phyloP scores from a whole-genome alignment of 2,797 vertebrate species.

The Oreochromis grahami region DNA sequence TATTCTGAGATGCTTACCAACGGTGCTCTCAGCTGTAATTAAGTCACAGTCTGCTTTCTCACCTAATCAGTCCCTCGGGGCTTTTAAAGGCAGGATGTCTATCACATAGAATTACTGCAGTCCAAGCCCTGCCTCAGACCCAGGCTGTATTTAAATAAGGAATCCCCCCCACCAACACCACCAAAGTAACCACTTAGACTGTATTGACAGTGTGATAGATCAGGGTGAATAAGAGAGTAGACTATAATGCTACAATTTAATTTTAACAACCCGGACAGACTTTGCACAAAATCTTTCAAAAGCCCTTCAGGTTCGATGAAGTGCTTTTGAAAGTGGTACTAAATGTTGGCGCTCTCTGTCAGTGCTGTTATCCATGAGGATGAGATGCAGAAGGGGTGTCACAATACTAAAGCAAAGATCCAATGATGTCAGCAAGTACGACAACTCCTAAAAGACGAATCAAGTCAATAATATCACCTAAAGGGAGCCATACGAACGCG shows the following conservation, averaged over 20 bases:
- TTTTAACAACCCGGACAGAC: background rate
- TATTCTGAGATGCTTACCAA: background rate
- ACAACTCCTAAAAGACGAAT: background rate
- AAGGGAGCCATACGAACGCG: background rate
- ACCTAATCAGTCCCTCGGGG: slow-evolving; percentile 47
- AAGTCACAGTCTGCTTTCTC: slow-evolving; percentile 15
- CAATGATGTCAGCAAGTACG: background rate
- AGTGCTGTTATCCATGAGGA: background rate
- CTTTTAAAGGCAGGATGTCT: slow-evolving; percentile 32
- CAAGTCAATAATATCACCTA: background rate
- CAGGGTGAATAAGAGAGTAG: background rate
- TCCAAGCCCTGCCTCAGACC: background rate
- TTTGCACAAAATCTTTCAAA: background rate
- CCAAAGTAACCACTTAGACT: background rate
- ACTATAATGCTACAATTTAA: background rate
- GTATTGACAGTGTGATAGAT: background rate
- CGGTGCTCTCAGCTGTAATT: slow-evolving; percentile 36
- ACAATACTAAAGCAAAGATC: background rate
- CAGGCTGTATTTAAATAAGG: slow-evolving; percentile 15
- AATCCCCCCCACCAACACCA: background rate
- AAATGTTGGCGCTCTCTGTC: background rate
- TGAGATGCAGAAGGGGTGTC: background rate
- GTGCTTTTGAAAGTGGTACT: background rate
- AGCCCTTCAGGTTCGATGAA: background rate
- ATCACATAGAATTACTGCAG: slow-evolving; percentile 15